These are phyloP conservation scores for Argyresthia goedartella DNA, from an alignment of 2,888 invertebrate species.

Conservation along the genomic window DNA sequence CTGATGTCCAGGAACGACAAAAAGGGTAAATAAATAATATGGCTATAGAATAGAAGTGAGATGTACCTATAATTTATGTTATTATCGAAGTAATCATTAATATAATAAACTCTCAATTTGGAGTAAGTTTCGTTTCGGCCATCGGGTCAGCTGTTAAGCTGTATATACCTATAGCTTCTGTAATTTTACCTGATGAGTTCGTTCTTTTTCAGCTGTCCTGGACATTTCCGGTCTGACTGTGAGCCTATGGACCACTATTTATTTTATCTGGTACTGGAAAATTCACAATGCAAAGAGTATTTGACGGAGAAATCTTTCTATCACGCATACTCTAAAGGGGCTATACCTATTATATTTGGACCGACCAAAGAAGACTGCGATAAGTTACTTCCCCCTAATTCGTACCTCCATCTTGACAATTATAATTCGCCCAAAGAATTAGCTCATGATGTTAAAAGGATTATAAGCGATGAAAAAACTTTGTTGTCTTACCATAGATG, in stretches of 20 bases:
- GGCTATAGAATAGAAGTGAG: too few species aligned
- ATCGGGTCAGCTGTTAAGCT: too few species aligned
- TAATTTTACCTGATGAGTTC: too few species aligned
- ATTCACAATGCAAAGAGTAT: slow-evolving; percentile 77
- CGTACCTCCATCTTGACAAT: slow-evolving; percentile 72
- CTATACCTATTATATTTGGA: slow-evolving; percentile 78
- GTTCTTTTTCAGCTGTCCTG: slow-evolving; percentile 69
- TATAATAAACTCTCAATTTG: too few species aligned
- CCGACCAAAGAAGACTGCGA: slow-evolving; percentile 55
- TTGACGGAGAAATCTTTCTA: slow-evolving; percentile 79
- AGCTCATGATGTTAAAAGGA: slow-evolving; percentile 57
- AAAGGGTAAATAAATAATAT: neutral
- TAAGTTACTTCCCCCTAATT: slow-evolving; percentile 71
- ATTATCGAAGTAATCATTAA: too few species aligned
- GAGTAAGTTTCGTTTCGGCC: too few species aligned
- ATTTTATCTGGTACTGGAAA: slow-evolving; percentile 80
- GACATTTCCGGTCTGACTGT: slow-evolving; percentile 74
- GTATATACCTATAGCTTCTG: too few species aligned
- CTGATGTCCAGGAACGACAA: slow-evolving; percentile 21
- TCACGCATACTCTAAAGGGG: slow-evolving; percentile 72
- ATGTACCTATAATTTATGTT: too few species aligned
- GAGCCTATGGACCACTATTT: slow-evolving; percentile 66
- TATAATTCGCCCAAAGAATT: slow-evolving; percentile 59
- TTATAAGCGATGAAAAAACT: slow-evolving; percentile 44
- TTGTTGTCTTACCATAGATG: slow-evolving; percentile 66